Percentiles rank a stretch among this genome's conserved stretches.
phyloP scores from a whole-genome alignment of 2,113 vertebrate species.

The Dicerorhinus sumatrensis region DNA sequence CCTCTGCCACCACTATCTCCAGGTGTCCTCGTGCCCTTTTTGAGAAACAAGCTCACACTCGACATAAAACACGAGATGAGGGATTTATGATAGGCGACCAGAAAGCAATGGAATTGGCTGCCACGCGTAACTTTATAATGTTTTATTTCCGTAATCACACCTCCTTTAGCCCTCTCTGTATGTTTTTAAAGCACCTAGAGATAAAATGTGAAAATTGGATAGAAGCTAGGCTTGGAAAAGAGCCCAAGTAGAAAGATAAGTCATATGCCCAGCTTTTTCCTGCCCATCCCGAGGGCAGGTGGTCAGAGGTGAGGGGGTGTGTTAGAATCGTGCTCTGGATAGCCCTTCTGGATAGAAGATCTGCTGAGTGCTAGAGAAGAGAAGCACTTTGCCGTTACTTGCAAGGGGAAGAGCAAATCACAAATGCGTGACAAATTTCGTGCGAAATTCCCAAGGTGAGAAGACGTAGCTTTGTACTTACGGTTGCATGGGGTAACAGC shows the following conservation, averaged over 20 bases:
- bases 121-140: background rate
- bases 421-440: background rate
- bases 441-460: background rate
- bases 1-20: background rate
- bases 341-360: background rate
- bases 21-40: background rate
- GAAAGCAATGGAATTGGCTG: background rate
- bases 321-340: background rate
- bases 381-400: slow-evolving; percentile 34
- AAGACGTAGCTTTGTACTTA: background rate
- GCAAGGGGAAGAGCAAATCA: background rate
- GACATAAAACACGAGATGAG: background rate
- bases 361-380: background rate
- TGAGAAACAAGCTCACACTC: background rate
- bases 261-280: background rate
- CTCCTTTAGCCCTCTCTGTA: background rate
- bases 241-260: accelerated
- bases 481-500: accelerated
- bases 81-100: background rate
- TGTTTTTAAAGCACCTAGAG: background rate
- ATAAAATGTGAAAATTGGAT: background rate
- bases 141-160: background rate
- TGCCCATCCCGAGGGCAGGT: background rate
- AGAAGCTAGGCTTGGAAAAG: background rate
- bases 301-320: background rate